Evolutionary conservation across 2,888 invertebrate genomes (phyloP), one percentile per base, ranked within the genome.

Genomic region (Himalopsyche kuldschensis): DNA sequence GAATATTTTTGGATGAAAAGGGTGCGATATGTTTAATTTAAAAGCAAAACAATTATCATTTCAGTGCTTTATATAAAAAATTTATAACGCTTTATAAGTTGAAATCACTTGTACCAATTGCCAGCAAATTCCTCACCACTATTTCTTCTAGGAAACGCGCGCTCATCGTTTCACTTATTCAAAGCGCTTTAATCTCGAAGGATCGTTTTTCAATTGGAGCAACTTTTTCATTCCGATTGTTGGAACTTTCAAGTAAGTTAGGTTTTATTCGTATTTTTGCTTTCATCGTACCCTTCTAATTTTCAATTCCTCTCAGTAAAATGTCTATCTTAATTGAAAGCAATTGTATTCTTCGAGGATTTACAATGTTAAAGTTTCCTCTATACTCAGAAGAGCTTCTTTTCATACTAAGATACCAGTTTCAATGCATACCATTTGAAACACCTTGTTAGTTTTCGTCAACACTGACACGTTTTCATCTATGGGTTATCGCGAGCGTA

Each of bases 271-370:
- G 47, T 46, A 55, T 78, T 82, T 78, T 69, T 82, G 20, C 46
- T 55, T 32, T 15, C 20, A 69, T 63, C 83, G 83, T 85, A 76
- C 81, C 81, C 84, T 85, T 85, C 83, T 85, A 82, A 85, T 85
- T 85, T 83, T 79, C 69, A 77, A 84, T 69, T 76, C 79, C 69
- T 80, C 81, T 76, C 27, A 76, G 27, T 69, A n/a, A 78, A 76
- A 79, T 75, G 75, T 82, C 80, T 83, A 75, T 82, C 82, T 84
- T 85, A 85, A 85, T 85, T 84, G 85, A 85, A 85, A 85, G 84
- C 85, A 84, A 85, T 85, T 85, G 85, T 85, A 84, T 82, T 82
- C 85, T 81, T 75, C 81, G 63, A 76, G 81, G 76, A 76, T 41
- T 69, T 79, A 82, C 79, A 79, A 75, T 76, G 48, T 17, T 1